phyloP scores from a whole-genome alignment of 2,797 vertebrate species.

The Orientallactaga sibirica region DNA sequence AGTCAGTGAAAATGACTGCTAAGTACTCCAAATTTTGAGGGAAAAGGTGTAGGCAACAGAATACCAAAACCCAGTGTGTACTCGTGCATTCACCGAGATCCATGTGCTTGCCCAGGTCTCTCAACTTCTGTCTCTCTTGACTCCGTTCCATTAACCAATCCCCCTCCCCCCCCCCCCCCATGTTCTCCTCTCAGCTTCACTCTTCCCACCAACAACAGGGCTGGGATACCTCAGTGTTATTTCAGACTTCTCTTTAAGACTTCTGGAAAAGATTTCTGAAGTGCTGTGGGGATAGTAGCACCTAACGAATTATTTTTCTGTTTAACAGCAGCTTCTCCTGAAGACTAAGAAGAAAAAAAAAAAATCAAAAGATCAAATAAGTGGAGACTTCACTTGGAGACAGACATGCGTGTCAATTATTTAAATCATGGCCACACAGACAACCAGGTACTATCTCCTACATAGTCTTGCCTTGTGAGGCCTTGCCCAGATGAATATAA shows the following conservation, averaged over 20 bases:
- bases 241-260: neutral
- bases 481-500: neutral
- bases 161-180: too few species aligned
- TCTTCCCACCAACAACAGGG: fast-evolving
- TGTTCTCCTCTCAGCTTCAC: neutral
- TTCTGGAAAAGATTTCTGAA: neutral
- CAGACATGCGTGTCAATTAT: neutral
- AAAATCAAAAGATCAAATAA: neutral
- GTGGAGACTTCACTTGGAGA: neutral
- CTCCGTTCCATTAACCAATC: neutral
- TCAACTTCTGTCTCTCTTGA: neutral
- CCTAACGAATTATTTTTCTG: neutral
- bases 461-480: neutral
- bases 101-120: neutral
- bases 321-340: neutral
- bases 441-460: neutral
- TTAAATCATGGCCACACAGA: neutral
- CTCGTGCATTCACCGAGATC: neutral
- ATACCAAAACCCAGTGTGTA: too few species aligned
- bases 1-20: neutral
- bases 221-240: neutral
- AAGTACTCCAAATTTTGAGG: too few species aligned
- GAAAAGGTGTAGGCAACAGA: neutral
- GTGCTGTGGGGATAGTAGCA: neutral
- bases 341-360: neutral